phyloP scores from a whole-genome alignment of 2,888 invertebrate species.

The Seira sanloemensis region DNA sequence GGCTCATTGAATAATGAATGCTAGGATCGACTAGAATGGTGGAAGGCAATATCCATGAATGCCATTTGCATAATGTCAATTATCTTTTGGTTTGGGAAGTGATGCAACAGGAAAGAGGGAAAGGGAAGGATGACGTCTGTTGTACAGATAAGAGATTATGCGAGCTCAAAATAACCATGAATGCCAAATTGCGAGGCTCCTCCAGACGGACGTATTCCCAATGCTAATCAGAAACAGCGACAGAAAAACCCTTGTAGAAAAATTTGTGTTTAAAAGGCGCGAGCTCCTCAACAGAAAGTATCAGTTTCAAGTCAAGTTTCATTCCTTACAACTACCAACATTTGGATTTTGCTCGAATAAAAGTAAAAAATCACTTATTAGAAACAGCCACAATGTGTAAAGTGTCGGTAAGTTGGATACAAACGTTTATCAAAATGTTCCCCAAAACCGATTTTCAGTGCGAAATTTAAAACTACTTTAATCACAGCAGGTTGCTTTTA shows the following conservation, averaged over 20 bases:
- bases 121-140: not conserved
- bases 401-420: constrained; percentile 38
- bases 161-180: too few relatives aligned
- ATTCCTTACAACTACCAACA: not conserved
- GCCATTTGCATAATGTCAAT: too few relatives aligned
- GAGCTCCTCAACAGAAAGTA: not conserved
- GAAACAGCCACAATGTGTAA: constrained; percentile 30
- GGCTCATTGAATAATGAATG: not conserved
- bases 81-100: not conserved
- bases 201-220: not conserved
- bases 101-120: not conserved
- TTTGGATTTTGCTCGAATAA: not conserved
- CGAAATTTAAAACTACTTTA: not conserved
- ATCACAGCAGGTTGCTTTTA: constrained; percentile 21
- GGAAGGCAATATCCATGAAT: too few relatives aligned
- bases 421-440: constrained; percentile 1
- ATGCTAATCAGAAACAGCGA: not conserved
- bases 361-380: too few relatives aligned
- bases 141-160: not conserved
- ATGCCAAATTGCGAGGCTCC: not conserved
- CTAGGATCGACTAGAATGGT: too few relatives aligned
- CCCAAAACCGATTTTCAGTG: too few relatives aligned
- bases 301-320: not conserved
- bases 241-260: not conserved
- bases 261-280: not conserved